phyloP scores from a whole-genome alignment of 2,113 vertebrate species.

The Gadus macrocephalus region DNA sequence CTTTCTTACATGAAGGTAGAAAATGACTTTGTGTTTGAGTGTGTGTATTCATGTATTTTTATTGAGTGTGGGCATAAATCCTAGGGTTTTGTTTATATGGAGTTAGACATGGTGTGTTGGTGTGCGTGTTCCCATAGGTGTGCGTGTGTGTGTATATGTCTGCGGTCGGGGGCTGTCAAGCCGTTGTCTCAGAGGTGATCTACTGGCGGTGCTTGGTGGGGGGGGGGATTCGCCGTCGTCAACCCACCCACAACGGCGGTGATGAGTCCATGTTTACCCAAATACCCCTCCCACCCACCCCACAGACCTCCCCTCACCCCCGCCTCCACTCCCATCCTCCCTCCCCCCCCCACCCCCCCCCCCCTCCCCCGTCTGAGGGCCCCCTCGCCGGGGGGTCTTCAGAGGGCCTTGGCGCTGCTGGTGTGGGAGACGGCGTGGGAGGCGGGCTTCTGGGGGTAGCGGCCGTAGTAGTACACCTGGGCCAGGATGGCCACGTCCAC shows the following conservation, averaged over 20 bases:
- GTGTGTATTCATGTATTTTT: conserved; percentile 11
- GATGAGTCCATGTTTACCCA: too few species aligned
- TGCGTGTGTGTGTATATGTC: not conserved
- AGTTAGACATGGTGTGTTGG: too few species aligned
- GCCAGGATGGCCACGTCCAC: conserved; percentile 90
- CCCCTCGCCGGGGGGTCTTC: conserved; percentile 38
- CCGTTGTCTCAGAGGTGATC: too few species aligned
- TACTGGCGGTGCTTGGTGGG: too few species aligned
- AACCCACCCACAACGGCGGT: too few species aligned
- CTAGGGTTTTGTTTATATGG: too few species aligned
- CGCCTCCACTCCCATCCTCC: too few species aligned
- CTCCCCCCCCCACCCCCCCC: too few species aligned
- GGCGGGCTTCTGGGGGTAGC: conserved; percentile 81
- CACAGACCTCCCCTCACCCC: too few species aligned
- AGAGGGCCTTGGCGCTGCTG: conserved; percentile 89
- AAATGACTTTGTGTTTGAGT: conserved; percentile 26
- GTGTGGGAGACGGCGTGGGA: conserved; percentile 79
- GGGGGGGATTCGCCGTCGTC: too few species aligned
- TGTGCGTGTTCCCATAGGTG: not conserved
- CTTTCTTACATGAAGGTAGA: conserved; percentile 14
- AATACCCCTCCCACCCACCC: too few species aligned
- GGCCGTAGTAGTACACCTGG: conserved; percentile 89
- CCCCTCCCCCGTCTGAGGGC: not conserved
- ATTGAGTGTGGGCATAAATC: not conserved
- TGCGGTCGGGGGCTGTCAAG: not conserved